Evolutionary conservation across 1,140 invertebrate species (phyloP).

Genomic region (Procambarus virginalis): DNA sequence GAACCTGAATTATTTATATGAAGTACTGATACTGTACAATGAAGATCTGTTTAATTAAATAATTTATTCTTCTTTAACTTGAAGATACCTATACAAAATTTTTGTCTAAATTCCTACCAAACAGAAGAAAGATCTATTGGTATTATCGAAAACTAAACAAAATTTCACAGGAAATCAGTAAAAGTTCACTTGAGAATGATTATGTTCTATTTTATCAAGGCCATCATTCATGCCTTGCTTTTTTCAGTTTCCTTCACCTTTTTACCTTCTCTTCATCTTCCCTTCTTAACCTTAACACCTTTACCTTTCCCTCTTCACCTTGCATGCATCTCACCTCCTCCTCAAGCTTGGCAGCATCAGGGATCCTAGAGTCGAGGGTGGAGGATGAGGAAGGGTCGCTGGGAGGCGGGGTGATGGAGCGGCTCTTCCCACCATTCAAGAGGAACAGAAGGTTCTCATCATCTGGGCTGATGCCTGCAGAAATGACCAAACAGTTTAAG

Average conservation of each 20-base stretch:
- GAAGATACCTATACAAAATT: too few species aligned
- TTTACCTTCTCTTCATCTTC: background rate
- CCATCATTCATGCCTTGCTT: too few species aligned
- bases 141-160: too few species aligned
- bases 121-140: too few species aligned
- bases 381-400: slow-evolving; percentile 59
- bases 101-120: too few species aligned
- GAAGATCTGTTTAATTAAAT: too few species aligned
- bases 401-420: slow-evolving; percentile 53
- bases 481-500: background rate
- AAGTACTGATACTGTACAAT: too few species aligned
- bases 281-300: background rate
- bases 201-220: too few species aligned
- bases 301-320: background rate
- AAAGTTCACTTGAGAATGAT: too few species aligned
- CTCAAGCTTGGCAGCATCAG: slow-evolving; percentile 55
- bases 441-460: slow-evolving; percentile 58
- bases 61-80: too few species aligned
- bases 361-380: slow-evolving; percentile 46
- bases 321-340: slow-evolving; percentile 47
- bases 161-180: too few species aligned
- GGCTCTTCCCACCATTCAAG: slow-evolving; percentile 56
- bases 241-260: background rate
- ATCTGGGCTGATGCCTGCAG: slow-evolving; percentile 41
- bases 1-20: too few species aligned